phyloP scores from a whole-genome alignment of 2,888 invertebrate species.

The Carterocephalus palaemon region DNA sequence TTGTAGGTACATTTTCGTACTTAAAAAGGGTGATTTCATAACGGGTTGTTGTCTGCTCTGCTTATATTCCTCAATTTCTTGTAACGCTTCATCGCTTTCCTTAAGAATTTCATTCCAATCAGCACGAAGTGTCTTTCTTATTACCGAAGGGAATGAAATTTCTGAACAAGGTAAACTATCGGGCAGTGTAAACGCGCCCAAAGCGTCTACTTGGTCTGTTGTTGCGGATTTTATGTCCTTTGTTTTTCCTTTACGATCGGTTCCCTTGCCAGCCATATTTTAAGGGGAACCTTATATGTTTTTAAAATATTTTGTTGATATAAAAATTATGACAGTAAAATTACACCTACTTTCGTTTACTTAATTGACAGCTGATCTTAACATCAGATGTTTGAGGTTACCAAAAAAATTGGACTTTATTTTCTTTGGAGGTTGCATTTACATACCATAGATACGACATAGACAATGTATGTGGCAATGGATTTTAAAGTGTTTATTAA shows the following conservation, averaged over 20 bases:
- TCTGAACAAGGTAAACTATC: constrained; percentile 65
- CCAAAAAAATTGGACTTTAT: too few relatives aligned
- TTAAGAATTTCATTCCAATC: constrained; percentile 58
- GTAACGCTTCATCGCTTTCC: constrained; percentile 45
- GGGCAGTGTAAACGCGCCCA: constrained; percentile 56
- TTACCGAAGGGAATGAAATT: constrained; percentile 56
- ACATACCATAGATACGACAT: too few relatives aligned
- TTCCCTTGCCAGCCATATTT: constrained; percentile 53
- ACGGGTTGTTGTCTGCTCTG: constrained; percentile 43
- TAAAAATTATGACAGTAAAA: too few relatives aligned
- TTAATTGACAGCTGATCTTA: too few relatives aligned
- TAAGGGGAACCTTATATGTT: too few relatives aligned
- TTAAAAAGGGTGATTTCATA: constrained; percentile 53
- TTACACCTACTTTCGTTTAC: too few relatives aligned
- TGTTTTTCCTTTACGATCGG: constrained; percentile 54
- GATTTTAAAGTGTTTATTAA: too few relatives aligned
- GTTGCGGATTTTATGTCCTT: constrained; percentile 43
- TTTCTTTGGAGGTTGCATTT: too few relatives aligned
- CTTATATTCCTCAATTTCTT: constrained; percentile 48
- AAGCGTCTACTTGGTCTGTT: constrained; percentile 41
- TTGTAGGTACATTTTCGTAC: constrained; percentile 45
- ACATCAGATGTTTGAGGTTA: too few relatives aligned
- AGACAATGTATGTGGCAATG: too few relatives aligned
- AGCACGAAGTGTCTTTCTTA: constrained; percentile 41
- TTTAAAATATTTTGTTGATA: too few relatives aligned